These are phyloP conservation scores for Ditula angustiorana DNA, from an alignment of 2,888 invertebrate species.

Conservation along the genomic window DNA sequence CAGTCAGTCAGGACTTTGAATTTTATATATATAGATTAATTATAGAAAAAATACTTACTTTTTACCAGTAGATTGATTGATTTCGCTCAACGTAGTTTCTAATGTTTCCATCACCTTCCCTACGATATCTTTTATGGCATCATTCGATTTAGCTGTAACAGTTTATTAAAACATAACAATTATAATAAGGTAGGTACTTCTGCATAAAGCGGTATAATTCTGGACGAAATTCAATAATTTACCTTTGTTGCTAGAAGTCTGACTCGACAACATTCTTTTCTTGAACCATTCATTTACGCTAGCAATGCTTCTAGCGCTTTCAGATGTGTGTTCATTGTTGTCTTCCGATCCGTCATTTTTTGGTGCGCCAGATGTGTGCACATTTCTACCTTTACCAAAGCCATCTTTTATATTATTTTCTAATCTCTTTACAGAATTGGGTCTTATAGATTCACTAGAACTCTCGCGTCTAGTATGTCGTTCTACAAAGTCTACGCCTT, in stretches of 20 bases:
- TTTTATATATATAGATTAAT: no score
- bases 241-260: conserved; percentile 47
- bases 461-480: background rate
- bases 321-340: conserved; percentile 50
- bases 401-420: background rate
- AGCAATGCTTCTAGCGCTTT: conserved; percentile 51
- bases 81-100: conserved; percentile 65
- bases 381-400: conserved; percentile 20
- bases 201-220: background rate
- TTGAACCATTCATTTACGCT: conserved; percentile 65
- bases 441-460: background rate
- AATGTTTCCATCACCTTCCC: conserved; percentile 62
- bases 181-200: background rate
- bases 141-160: conserved; percentile 47
- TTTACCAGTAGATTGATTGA: conserved; percentile 60
- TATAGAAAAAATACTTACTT: no score
- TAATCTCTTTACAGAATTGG: background rate
- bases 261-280: conserved; percentile 47
- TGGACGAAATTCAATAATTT: conserved; percentile 11
- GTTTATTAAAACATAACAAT: background rate
- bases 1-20: no score
- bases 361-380: conserved; percentile 36
- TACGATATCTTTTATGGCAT: conserved; percentile 51
- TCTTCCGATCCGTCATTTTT: conserved; percentile 32
- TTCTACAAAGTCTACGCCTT: background rate